These are phyloP conservation scores for Euura saliciscinereae DNA, from an alignment of 1,140 invertebrate genomes.

Conservation along the genomic window DNA sequence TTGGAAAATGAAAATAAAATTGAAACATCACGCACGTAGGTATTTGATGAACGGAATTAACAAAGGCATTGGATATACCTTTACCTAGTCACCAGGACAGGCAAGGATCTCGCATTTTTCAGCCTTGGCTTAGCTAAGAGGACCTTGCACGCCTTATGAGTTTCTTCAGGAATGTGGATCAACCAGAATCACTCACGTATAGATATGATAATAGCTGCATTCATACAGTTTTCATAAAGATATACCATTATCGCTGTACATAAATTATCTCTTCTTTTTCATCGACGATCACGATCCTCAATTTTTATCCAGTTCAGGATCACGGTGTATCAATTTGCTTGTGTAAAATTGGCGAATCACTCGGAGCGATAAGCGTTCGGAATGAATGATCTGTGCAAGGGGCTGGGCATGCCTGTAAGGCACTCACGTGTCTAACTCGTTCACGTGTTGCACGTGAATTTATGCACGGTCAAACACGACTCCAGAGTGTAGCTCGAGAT, in stretches of 20 bases:
- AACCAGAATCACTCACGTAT: constrained; percentile 16
- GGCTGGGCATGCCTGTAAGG: not conserved
- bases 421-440: not conserved
- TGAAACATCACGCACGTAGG: no score
- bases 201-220: no score
- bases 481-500: not conserved
- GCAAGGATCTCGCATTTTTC: constrained; percentile 26
- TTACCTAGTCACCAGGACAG: constrained; percentile 8
- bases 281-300: no score
- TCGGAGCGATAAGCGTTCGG: not conserved
- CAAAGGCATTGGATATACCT: no score
- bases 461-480: not conserved
- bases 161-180: constrained; percentile 35
- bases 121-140: constrained; percentile 26
- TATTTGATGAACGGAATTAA: no score
- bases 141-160: constrained; percentile 33
- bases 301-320: no score
- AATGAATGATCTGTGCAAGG: not conserved
- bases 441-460: not conserved
- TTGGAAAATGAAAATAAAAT: no score
- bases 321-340: not conserved
- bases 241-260: no score
- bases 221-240: no score
- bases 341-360: not conserved
- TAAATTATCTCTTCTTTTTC: no score